phyloP scores from a whole-genome alignment of 1,140 invertebrate species.

The Platorchestia sp. region DNA sequence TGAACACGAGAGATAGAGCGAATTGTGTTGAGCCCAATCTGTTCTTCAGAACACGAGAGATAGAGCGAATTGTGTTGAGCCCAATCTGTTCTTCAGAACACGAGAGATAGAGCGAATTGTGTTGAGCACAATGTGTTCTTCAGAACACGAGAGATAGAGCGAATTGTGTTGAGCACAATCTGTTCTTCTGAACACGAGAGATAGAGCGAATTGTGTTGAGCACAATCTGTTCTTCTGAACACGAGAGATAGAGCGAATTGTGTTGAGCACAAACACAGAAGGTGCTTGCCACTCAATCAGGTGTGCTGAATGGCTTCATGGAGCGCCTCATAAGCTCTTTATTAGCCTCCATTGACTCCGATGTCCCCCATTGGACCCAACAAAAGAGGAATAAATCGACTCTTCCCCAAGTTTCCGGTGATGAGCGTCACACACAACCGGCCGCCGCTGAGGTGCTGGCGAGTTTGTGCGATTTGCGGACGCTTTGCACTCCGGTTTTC shows the following conservation, averaged over 20 bases:
- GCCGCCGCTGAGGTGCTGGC: not conserved
- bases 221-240: not conserved
- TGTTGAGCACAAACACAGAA: not conserved
- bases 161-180: not conserved
- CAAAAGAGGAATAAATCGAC: not conserved
- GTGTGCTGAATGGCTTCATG: not conserved
- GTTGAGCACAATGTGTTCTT: not conserved
- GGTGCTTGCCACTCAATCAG: not conserved
- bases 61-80: not conserved
- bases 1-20: not conserved
- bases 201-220: not conserved
- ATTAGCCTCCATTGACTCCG: not conserved
- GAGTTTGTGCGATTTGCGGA: not conserved
- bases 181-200: not conserved
- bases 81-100: not conserved
- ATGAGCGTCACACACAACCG: not conserved
- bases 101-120: not conserved
- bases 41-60: not conserved
- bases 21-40: not conserved
- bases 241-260: not conserved
- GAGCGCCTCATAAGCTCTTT: not conserved
- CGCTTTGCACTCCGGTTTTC: not conserved
- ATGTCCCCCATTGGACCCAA: not conserved
- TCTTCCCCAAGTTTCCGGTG: not conserved
- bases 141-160: not conserved